Base-by-base conservation (phyloP, 2,113 vertebrate genomes). In the Ibidorhyncha struthersii region DNA sequence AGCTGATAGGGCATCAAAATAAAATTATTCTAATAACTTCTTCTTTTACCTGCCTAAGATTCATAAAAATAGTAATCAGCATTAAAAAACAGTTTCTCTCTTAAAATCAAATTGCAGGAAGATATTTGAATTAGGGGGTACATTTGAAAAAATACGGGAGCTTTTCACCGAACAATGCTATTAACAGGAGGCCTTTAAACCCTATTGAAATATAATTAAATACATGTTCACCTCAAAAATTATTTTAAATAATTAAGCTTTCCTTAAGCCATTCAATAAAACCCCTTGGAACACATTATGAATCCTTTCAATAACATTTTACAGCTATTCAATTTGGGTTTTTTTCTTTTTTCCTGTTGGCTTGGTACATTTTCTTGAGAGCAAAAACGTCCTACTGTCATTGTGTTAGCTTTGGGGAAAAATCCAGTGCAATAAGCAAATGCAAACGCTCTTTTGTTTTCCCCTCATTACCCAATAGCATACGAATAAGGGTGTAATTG, bases 221-320 rank as follows among this genome's bases (percentile, higher is more conserved):
- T 79, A 73, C 53, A 62, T 53, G 63, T 79, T 89, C 66, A 92
- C 50, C 63, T 89, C 77, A 92, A 91, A 93, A 81, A 82, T 70
- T 4, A 47, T 67, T 86, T 96, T 93, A 78, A 63, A 90, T 32
- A 95, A 91, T 63, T 93, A 92, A 95, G n/a, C 83, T 95, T 90
- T 81, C 38, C 74, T 82, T 83, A 74, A 62, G 53, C 58, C 69
- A 74, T 94, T 97, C 55, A 82, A 3, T 90, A 73, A 95, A 69
- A 21, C 77, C 80, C 32, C 65, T 94, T 80, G 76, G 77, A 97
- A 93, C 72, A 55, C 52, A 78, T 94, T 95, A 96, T 72, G 20
- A 93, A 69, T 67, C 76, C 41, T 92, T 98, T 97, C 83, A 95
- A 88, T 83, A 97, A 96, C 72, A 86, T 95, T 97, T 97, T 97